These are phyloP conservation scores for Erpetoichthys calabaricus DNA, from an alignment of 2,797 vertebrate genomes.

Conservation along the genomic window DNA sequence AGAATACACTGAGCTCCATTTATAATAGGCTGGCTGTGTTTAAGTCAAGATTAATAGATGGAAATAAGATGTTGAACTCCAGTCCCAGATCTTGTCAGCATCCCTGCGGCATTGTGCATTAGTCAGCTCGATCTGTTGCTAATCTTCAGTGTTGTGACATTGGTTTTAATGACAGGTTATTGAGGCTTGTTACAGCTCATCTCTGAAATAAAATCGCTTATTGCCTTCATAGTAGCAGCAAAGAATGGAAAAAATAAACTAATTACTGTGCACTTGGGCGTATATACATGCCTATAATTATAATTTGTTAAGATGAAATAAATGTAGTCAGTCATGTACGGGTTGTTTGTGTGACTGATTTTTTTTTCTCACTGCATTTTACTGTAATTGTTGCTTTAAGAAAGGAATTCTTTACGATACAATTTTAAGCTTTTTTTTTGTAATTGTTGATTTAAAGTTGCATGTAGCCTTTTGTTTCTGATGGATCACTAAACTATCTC, in stretches of 20 bases:
- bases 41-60: slow-evolving; percentile 82
- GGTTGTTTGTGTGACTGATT: slow-evolving; percentile 19
- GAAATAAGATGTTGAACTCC: slow-evolving; percentile 59
- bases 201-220: slow-evolving; percentile 82
- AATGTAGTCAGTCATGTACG: slow-evolving; percentile 63
- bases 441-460: neutral
- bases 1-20: slow-evolving; percentile 19
- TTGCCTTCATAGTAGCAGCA: slow-evolving; percentile 79
- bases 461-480: neutral
- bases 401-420: neutral
- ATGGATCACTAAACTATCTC: neutral
- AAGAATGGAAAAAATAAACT: slow-evolving; percentile 83
- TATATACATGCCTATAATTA: slow-evolving; percentile 72
- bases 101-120: slow-evolving; percentile 74
- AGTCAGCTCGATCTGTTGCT: slow-evolving; percentile 62
- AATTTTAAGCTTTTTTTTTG: neutral
- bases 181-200: slow-evolving; percentile 54
- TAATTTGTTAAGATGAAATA: slow-evolving; percentile 59
- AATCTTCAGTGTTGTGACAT: slow-evolving; percentile 57
- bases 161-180: slow-evolving; percentile 57
- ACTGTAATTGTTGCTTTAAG: slow-evolving; percentile 7
- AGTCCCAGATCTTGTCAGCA: slow-evolving; percentile 43
- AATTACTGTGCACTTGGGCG: slow-evolving; percentile 79
- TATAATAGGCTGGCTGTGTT: slow-evolving; percentile 64
- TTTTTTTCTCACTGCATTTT: slow-evolving; percentile 2